Evolutionary conservation across 2,888 invertebrate genomes (phyloP).

Genomic region (Acronicta alni): DNA sequence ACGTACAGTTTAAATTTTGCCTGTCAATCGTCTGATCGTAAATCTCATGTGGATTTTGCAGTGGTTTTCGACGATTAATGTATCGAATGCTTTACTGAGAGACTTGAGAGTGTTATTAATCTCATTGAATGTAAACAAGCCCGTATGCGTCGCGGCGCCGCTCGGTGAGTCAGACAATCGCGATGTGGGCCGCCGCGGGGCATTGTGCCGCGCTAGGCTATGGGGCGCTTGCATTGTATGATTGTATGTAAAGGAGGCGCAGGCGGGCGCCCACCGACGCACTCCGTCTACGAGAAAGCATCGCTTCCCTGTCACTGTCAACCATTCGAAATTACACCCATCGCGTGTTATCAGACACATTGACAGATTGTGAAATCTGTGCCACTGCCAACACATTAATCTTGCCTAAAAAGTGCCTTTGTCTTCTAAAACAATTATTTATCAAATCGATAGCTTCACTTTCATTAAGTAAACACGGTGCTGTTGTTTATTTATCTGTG

Average conservation of each 20-base stretch:
- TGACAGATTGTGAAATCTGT: conserved; percentile 31
- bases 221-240: conserved; percentile 72
- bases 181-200: conserved; percentile 81
- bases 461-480: conserved; percentile 44
- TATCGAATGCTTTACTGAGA: conserved; percentile 58
- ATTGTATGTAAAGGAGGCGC: conserved; percentile 88
- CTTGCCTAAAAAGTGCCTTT: conserved; percentile 38
- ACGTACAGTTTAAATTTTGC: conserved; percentile 23
- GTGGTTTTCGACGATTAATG: conserved; percentile 57
- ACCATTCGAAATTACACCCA: conserved; percentile 51
- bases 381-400: conserved; percentile 13
- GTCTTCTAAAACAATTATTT: conserved; percentile 39
- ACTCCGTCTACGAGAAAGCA: conserved; percentile 75
- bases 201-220: conserved; percentile 68
- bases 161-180: conserved; percentile 82
- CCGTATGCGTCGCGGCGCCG: conserved; percentile 73
- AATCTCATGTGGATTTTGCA: conserved; percentile 43
- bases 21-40: conserved; percentile 38
- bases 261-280: conserved; percentile 80
- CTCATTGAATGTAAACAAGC: conserved; percentile 83
- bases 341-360: conserved; percentile 34
- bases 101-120: conserved; percentile 78
- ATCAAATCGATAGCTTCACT: conserved; percentile 44
- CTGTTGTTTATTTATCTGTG: conserved; percentile 63
- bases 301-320: conserved; percentile 48